A percentile compares a stretch with the other conserved stretches of the same genome.
Evolutionary conservation across 2,888 invertebrate genomes (phyloP).

Genomic region (Dicyrtoma fusca): DNA sequence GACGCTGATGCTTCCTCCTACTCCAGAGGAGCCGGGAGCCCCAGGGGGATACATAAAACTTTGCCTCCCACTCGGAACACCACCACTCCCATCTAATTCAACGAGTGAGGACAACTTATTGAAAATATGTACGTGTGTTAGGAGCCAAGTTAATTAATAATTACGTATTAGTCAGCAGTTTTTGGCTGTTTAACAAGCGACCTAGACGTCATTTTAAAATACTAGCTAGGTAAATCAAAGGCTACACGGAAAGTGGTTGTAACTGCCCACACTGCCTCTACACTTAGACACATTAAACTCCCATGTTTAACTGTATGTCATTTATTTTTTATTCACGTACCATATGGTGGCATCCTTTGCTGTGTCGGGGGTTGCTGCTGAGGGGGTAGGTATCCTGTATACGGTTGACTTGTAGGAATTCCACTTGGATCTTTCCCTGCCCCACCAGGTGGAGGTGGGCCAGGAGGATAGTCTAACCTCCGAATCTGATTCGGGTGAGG

Average conservation of each 20-base stretch:
- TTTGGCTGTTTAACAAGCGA: too few relatives aligned
- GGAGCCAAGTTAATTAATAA: too few relatives aligned
- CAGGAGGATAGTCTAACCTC: slow-evolving; percentile 47
- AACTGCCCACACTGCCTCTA: too few relatives aligned
- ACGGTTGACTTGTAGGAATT: slow-evolving; percentile 35
- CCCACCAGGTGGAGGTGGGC: slow-evolving; percentile 41
- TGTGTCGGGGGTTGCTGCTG: slow-evolving; percentile 42
- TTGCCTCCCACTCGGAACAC: slow-evolving; percentile 33
- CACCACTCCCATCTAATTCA: slow-evolving; percentile 39
- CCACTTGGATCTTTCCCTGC: slow-evolving; percentile 37
- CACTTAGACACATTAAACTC: too few relatives aligned
- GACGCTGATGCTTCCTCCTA: slow-evolving; percentile 57
- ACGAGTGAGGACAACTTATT: neutral
- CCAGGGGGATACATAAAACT: slow-evolving; percentile 58
- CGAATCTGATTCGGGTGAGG: slow-evolving; percentile 51
- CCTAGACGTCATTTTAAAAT: too few relatives aligned
- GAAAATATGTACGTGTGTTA: too few relatives aligned
- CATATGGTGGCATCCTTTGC: slow-evolving; percentile 54
- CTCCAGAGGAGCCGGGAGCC: slow-evolving; percentile 55
- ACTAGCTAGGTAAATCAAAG: too few relatives aligned
- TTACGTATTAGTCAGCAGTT: too few relatives aligned
- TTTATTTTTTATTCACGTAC: slow-evolving; percentile 48
- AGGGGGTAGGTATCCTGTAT: slow-evolving; percentile 35
- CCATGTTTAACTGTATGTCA: too few relatives aligned
- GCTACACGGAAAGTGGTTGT: too few relatives aligned